Evolutionary conservation across 2,113 vertebrate species (phyloP).

Genomic region (Hypomesus transpacificus): DNA sequence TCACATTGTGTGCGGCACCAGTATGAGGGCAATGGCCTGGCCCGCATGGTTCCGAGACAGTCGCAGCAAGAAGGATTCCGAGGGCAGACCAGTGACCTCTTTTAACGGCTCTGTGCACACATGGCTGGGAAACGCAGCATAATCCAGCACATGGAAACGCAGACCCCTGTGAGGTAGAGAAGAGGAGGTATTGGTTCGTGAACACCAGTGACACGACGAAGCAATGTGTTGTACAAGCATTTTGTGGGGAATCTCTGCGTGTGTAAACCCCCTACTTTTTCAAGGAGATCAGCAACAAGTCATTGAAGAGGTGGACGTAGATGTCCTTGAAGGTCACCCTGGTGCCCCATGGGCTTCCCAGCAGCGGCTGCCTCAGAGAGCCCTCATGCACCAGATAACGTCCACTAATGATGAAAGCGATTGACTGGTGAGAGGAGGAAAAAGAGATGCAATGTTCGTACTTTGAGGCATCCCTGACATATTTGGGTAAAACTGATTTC

Average conservation of each 20-base stretch:
- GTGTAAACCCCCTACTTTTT: slow-evolving; percentile 58
- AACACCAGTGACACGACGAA: not conserved
- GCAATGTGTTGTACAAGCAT: not conserved
- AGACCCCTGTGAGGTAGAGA: slow-evolving; percentile 49
- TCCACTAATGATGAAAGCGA: slow-evolving; percentile 69
- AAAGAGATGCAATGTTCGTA: not conserved
- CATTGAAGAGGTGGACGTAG: slow-evolving; percentile 71
- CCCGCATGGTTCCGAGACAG: slow-evolving; percentile 59
- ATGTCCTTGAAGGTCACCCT: slow-evolving; percentile 50
- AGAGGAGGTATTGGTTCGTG: not conserved
- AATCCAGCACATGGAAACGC: slow-evolving; percentile 66
- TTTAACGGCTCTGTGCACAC: slow-evolving; percentile 59
- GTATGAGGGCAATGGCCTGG: slow-evolving; percentile 53
- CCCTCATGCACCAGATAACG: slow-evolving; percentile 70
- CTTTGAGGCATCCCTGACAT: slow-evolving; percentile 1
- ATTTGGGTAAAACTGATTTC: not conserved
- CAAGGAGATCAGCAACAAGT: slow-evolving; percentile 66
- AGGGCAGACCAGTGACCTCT: slow-evolving; percentile 57
- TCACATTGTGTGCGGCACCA: slow-evolving; percentile 42
- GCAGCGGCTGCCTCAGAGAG: slow-evolving; percentile 57
- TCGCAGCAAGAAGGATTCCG: slow-evolving; percentile 63
- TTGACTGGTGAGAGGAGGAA: slow-evolving; percentile 42
- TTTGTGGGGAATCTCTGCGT: not conserved
- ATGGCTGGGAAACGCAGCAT: slow-evolving; percentile 61
- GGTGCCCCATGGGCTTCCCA: slow-evolving; percentile 12